Conservation (phyloP, 2,113 vertebrate genomes). For the Suncus etruscus region DNA sequence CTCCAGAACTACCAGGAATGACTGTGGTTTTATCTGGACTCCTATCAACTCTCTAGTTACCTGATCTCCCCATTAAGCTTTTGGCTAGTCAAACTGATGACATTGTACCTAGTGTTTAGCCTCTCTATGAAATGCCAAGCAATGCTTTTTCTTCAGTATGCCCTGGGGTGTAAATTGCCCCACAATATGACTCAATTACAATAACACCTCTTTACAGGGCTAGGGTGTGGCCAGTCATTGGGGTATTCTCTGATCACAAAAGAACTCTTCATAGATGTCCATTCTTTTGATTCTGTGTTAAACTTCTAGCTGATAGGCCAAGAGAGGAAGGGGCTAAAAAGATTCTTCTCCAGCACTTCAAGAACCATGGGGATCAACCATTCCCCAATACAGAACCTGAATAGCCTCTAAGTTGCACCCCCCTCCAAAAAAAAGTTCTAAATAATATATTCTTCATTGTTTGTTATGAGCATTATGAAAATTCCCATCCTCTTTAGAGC, state of each 20-base stretch:
- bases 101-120: not conserved
- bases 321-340: no score
- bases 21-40: not conserved
- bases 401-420: no score
- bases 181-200: not conserved
- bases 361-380: no score
- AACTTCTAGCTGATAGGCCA: not conserved
- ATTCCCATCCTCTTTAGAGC: not conserved
- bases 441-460: not conserved
- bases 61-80: not conserved
- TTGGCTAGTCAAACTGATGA: not conserved
- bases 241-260: not conserved
- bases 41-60: not conserved
- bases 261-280: not conserved
- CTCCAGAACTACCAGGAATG: not conserved
- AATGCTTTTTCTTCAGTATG: not conserved
- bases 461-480: not conserved
- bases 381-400: no score
- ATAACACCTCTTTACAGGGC: not conserved
- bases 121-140: not conserved
- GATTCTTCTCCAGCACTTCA: no score
- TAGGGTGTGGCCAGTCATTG: not conserved
- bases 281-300: not conserved
- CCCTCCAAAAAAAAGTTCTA: no score
- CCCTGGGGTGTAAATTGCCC: not conserved